Conservation (phyloP, 1,140 invertebrate species). For the Cherax quadricarinatus region DNA sequence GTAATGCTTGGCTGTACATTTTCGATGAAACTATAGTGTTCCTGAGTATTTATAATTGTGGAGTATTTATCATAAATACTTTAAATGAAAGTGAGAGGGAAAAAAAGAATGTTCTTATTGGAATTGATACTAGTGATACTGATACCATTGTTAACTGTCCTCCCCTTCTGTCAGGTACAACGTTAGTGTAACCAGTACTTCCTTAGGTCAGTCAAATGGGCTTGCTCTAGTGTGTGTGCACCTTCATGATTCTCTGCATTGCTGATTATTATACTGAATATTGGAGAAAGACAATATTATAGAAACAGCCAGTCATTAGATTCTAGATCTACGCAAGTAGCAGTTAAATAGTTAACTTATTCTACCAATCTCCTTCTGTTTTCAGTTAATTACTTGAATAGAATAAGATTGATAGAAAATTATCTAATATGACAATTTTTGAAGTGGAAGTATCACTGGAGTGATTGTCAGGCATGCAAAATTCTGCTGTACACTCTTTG, state of each 20-base stretch:
- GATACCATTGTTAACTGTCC: not conserved
- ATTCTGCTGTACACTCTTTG: not conserved
- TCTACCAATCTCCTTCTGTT: not conserved
- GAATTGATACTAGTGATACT: not conserved
- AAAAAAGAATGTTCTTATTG: not conserved
- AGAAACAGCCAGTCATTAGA: not conserved
- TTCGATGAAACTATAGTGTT: not conserved
- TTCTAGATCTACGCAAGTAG: not conserved
- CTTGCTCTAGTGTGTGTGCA: not conserved
- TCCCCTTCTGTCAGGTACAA: not conserved
- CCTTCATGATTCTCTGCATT: not conserved
- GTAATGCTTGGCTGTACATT: not conserved
- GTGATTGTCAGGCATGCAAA: not conserved
- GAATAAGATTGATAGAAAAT: not conserved
- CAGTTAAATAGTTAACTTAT: not conserved
- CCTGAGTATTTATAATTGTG: not conserved
- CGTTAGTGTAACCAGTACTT: not conserved
- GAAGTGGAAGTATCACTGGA: not conserved
- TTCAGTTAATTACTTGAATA: not conserved
- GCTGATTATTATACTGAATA: not conserved
- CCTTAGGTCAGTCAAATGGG: not conserved
- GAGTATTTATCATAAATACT: not conserved
- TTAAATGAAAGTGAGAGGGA: not conserved
- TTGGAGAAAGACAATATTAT: not conserved
- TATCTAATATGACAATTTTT: not conserved